A percentile compares a stretch with the other conserved stretches of the same genome.
Evolutionary conservation across 2,888 invertebrate genomes (phyloP).

Genomic region (Leucophora obtusa): DNA sequence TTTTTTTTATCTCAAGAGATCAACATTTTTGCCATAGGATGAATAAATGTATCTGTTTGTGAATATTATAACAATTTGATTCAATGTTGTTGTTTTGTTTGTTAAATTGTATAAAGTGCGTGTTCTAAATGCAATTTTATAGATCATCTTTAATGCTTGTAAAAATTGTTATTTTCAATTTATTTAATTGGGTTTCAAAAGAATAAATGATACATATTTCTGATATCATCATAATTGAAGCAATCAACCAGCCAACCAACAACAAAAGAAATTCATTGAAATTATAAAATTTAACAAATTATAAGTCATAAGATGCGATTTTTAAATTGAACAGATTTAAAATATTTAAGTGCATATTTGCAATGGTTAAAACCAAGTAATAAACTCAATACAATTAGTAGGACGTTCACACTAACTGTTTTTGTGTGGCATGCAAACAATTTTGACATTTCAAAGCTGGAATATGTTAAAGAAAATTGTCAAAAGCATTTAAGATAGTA

Average conservation of each 20-base stretch:
- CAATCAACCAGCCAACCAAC: neutral
- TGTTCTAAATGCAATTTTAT: conserved; percentile 60
- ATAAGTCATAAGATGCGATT: neutral
- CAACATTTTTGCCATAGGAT: conserved; percentile 26
- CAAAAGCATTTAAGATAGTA: neutral
- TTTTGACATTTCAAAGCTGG: neutral
- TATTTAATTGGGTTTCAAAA: conserved; percentile 62
- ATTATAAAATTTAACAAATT: neutral
- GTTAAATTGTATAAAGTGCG: conserved; percentile 49
- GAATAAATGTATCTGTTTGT: conserved; percentile 42
- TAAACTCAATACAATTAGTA: neutral
- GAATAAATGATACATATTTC: conserved; percentile 32
- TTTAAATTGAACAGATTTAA: neutral
- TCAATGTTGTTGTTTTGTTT: conserved; percentile 49
- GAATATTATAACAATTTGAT: conserved; percentile 44
- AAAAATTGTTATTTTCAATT: conserved; percentile 55
- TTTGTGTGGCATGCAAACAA: too few species aligned
- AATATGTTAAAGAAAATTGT: neutral
- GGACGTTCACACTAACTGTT: neutral
- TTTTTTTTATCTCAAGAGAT: conserved; percentile 41
- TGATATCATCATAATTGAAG: conserved; percentile 21
- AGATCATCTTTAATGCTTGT: conserved; percentile 48
- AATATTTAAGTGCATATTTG: neutral
- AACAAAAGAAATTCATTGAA: neutral
- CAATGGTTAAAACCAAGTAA: neutral